Evolutionary conservation across 2,888 invertebrate genomes (phyloP), one percentile per base, ranked within the genome.

Genomic region (Tiliacea aurago): DNA sequence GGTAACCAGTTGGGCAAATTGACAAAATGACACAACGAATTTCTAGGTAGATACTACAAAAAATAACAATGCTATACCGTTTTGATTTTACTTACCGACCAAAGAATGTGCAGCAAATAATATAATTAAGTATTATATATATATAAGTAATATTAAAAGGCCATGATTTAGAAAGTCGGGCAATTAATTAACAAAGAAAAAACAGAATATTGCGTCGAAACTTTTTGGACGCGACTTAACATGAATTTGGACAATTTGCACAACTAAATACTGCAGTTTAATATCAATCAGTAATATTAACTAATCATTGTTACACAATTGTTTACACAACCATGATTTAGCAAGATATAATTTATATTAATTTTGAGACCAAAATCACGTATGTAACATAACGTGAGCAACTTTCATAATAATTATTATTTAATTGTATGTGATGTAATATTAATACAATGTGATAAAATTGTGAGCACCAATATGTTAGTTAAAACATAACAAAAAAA

Each of bases 331-430:
- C 33, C 62, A 73, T 43, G 28, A 73, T 80, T 74, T 81, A 83
- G 80, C 79, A 84, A 55, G 63, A 71, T 71, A 78, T 63, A 64
- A 53, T 53, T 41, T 23, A 70, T 33, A 61, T 78, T 66, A 76
- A 82, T 78, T 84, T 88, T 81, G 82, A 87, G 84, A 87, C 84
- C 81, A 85, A 83, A 85, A 76, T 82, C 76, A 82, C 78, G 69
- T 59, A 53, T 53, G 81, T 77, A 70, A 84, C 73, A 47, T 51
- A 59, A 41, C 15, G 74, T 87, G 86, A 88, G 86, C 87, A 84
- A 58, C 45, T 64, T 61, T 69, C 23, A 55, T 49, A 66, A 23
- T 58, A 13, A 78, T 70, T 41, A 61, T 23, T 65, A 68, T 47
- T 64, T 37, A 33, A 6, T 65, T 66, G 9, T 43, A 56, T 76